Base-by-base conservation (phyloP, 2,797 vertebrate species). In the Salmo trutta region DNA sequence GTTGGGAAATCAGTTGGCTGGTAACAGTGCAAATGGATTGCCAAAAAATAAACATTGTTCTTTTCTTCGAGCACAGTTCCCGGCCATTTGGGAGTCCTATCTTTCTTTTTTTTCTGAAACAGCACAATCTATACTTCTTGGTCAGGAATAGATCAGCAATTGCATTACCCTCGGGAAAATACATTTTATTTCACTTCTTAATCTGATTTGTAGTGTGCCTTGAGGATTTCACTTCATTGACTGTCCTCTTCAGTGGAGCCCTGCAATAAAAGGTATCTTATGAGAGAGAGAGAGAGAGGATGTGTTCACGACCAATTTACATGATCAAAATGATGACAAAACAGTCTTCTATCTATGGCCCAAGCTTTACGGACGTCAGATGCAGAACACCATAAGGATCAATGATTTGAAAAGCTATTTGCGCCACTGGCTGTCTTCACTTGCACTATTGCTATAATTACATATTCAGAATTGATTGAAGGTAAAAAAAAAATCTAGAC, bases 61-160 rank as follows among this genome's bases (percentile, higher is more conserved):
- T 73, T 75, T 77, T 68, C 82, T 83, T 74, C 75, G 83, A 79
- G 77, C 73, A 74, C 83, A 72, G 74, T 75, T 84, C 86, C 75
- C 84, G 79, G 83, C 78, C 74, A 71, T 67, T 10, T 14, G 52
- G 75, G 76, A 76, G 69, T 31, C 71, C 52, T 73, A 56, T 19
- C 27, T 73, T 73, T 59, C 10, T 3, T 10, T 36, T 47, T 0
- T 17, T 21, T 65, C 69, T 67, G 75, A 77, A 80, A 79, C 21
- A 10, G 15, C 53, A 62, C 15, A 27, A 81, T 83, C 72, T 70
- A 77, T 84, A 73, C 73, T 29, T 64, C 41, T 17, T 1, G 64
- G 21, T 74, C n/a, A 33, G 31, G 64, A 17, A 71, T 62, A 36
- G n/a, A 14, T 53, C 74, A 47, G 14, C 53, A 56, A 73, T 79